These are phyloP conservation scores for Colinus virginianus DNA, from an alignment of 2,113 vertebrate genomes.

Conservation along the genomic window DNA sequence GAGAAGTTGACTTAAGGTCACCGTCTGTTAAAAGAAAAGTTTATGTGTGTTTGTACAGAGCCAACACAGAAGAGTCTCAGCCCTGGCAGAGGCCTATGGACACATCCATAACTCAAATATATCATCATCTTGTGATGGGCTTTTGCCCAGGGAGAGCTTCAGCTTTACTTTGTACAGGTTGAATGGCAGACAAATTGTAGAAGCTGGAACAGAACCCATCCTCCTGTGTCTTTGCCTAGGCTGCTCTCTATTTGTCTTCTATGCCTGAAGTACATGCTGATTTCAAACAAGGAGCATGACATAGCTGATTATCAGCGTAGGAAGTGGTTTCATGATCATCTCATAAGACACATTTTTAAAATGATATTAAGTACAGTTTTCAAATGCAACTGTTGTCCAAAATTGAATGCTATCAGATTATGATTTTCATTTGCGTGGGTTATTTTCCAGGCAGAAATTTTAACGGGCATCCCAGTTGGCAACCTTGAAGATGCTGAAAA, in stretches of 20 bases:
- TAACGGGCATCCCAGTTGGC: conserved; percentile 83
- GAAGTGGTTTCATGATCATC: conserved; percentile 38
- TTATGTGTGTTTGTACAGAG: conserved; percentile 7
- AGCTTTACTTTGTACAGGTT: not conserved
- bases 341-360: not conserved
- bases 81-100: not conserved
- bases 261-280: not conserved
- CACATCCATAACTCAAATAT: not conserved
- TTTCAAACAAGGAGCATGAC: not conserved
- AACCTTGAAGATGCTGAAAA: conserved; percentile 81
- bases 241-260: not conserved
- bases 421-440: conserved; percentile 54
- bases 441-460: conserved; percentile 89
- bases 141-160: not conserved
- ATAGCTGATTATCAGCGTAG: not conserved
- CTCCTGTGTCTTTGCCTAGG: not conserved
- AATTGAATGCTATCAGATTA: conserved; percentile 37
- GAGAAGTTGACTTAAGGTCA: conserved; percentile 40
- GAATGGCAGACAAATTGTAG: not conserved
- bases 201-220: not conserved
- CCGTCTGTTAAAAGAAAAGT: conserved; percentile 14
- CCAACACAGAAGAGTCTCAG: not conserved
- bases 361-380: conserved; percentile 3
- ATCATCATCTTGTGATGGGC: not conserved
- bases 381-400: conserved; percentile 41